Evolutionary conservation across 2,888 invertebrate species (phyloP).

Genomic region (Drosophila quinaria): DNA sequence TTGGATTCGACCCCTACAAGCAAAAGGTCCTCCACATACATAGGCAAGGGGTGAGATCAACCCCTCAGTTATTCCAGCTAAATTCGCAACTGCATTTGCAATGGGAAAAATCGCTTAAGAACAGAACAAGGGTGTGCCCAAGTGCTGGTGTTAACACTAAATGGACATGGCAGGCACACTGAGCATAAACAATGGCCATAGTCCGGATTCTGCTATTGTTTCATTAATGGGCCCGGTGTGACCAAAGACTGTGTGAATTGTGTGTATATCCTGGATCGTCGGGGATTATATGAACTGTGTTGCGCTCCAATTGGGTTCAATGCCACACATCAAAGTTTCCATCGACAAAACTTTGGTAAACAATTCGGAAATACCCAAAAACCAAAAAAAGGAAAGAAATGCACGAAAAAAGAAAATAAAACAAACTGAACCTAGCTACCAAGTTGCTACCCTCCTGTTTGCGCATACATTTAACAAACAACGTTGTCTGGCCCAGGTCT

Average conservation of each 20-base stretch:
- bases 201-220: constrained; percentile 37
- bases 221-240: constrained; percentile 60
- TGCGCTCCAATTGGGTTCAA: constrained; percentile 49
- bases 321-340: constrained; percentile 61
- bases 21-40: constrained; percentile 46
- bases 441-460: constrained; percentile 58
- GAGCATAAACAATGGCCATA: constrained; percentile 65
- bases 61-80: constrained; percentile 27
- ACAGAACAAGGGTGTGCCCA: constrained; percentile 46
- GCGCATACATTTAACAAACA: constrained; percentile 61
- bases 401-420: constrained; percentile 15
- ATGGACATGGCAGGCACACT: constrained; percentile 62
- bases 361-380: constrained; percentile 41
- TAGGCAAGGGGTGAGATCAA: constrained; percentile 50
- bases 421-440: constrained; percentile 40
- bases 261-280: constrained; percentile 31
- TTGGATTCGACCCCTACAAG: constrained; percentile 23
- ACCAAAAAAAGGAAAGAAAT: constrained; percentile 8
- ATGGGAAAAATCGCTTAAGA: constrained; percentile 19
- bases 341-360: constrained; percentile 75
- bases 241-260: constrained; percentile 67
- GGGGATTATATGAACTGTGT: constrained; percentile 35
- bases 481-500: constrained; percentile 72
- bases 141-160: constrained; percentile 76
- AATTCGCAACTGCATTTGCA: constrained; percentile 28